A percentile compares a stretch with the other conserved stretches of the same genome.
phyloP scores from a whole-genome alignment of 37 sponge, comb jelly and placozoan genomes.

The Dysidea cf. avara region DNA sequence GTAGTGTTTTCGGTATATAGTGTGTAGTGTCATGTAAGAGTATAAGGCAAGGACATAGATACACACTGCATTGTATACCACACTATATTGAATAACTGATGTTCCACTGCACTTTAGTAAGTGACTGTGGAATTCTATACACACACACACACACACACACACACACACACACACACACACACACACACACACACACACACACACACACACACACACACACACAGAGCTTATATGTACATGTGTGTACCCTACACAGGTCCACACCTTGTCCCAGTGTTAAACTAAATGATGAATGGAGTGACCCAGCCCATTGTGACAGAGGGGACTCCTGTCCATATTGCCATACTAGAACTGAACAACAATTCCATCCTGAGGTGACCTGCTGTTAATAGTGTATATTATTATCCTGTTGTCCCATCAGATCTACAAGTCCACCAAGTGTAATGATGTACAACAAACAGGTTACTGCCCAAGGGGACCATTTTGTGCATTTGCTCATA shows the following conservation, averaged over 20 bases:
- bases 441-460: conserved; percentile 97
- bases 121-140: too few species aligned
- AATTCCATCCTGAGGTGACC: conserved; percentile 97
- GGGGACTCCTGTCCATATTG: conserved; percentile 89
- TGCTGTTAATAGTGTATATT: not conserved
- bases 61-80: too few species aligned
- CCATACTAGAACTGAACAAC: conserved; percentile 98
- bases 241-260: conserved; percentile 49
- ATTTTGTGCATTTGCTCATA: conserved; percentile 99
- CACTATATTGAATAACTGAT: too few species aligned
- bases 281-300: conserved; percentile 97
- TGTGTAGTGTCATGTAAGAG: too few species aligned
- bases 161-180: too few species aligned
- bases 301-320: conserved; percentile 87
- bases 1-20: too few species aligned
- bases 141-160: too few species aligned
- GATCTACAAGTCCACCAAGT: conserved; percentile 98
- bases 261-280: conserved; percentile 98
- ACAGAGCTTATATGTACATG: too few species aligned
- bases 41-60: too few species aligned
- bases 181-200: too few species aligned
- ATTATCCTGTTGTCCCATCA: conserved; percentile 12
- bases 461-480: conserved; percentile 97
- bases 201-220: too few species aligned
- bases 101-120: too few species aligned